A percentile compares a stretch with the other conserved stretches of the same genome.
phyloP scores from a whole-genome alignment of 2,113 vertebrate genomes.

The Anarhynchus alexandrinus region DNA sequence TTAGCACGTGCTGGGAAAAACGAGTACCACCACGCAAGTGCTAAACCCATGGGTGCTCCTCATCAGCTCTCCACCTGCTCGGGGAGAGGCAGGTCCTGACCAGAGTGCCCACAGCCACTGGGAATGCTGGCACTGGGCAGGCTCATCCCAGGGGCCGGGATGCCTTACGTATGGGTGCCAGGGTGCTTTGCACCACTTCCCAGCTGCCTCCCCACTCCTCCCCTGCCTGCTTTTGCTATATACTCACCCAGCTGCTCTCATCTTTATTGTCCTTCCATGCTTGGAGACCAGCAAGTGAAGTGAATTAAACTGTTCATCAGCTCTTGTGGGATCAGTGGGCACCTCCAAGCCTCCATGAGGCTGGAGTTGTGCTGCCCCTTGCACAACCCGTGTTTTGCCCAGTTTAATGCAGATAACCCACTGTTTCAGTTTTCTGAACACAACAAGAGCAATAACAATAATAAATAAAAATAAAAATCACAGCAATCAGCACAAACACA shows the following conservation, averaged over 20 bases:
- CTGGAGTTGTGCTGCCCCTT: accelerated
- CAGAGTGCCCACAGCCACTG: not conserved
- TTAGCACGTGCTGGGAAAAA: not conserved
- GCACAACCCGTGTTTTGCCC: not conserved
- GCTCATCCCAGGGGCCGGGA: not conserved
- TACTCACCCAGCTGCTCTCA: not conserved
- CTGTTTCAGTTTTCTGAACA: not conserved
- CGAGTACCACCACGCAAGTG: not conserved
- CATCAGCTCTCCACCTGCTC: accelerated
- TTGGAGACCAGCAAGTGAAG: not conserved
- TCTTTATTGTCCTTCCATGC: not conserved
- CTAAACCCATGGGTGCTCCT: not conserved
- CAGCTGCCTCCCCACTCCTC: not conserved
- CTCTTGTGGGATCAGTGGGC: not conserved
- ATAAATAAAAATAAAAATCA: not conserved
- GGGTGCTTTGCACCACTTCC: not conserved
- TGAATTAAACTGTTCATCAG: not conserved
- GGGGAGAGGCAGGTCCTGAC: accelerated
- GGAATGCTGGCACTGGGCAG: not conserved
- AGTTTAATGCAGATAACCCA: not conserved
- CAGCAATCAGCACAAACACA: not conserved
- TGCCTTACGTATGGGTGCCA: accelerated
- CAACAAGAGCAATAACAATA: not conserved
- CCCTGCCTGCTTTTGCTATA: not conserved
- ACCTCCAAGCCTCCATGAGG: not conserved